Percentiles rank a stretch among this genome's conserved stretches.
Evolutionary conservation across 2,113 vertebrate genomes (phyloP).

Genomic region (Ictidomys tridecemlineatus): DNA sequence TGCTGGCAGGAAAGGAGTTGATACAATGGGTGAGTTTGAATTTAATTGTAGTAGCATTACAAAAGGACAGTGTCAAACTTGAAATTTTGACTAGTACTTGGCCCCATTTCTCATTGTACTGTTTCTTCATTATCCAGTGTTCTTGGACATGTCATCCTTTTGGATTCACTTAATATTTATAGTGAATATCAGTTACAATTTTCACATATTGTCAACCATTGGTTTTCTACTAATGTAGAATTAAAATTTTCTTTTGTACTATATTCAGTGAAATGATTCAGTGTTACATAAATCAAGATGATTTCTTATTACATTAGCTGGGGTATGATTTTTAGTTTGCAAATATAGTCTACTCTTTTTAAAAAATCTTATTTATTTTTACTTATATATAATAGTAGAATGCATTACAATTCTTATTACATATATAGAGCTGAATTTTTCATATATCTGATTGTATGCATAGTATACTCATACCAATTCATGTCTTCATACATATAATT

Average conservation of each 20-base stretch:
- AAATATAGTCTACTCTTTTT: neutral
- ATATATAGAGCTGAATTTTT: no score
- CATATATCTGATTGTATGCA: no score
- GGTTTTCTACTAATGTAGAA: slow-evolving; percentile 48
- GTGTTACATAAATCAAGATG: slow-evolving; percentile 20
- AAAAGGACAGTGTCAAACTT: slow-evolving; percentile 6
- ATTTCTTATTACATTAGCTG: neutral
- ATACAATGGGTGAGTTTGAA: slow-evolving; percentile 89
- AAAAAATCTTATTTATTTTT: no score
- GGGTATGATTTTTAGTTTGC: slow-evolving; percentile 64
- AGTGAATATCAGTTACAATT: slow-evolving; percentile 2
- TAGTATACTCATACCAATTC: no score
- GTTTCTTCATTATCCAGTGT: slow-evolving; percentile 68
- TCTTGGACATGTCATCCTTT: slow-evolving; percentile 67
- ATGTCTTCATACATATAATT: no score
- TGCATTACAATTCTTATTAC: no score
- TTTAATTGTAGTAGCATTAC: slow-evolving; percentile 64
- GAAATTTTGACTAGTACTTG: slow-evolving; percentile 59
- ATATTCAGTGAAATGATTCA: neutral
- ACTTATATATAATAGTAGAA: no score
- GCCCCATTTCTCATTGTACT: slow-evolving; percentile 67
- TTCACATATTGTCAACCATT: slow-evolving; percentile 33
- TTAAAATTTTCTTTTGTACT: slow-evolving; percentile 63
- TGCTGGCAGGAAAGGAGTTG: slow-evolving; percentile 97
- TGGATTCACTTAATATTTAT: slow-evolving; percentile 54